Percentiles rank a stretch among this genome's conserved stretches.
Evolutionary conservation across 2,113 vertebrate genomes (phyloP).

Genomic region (Tragelaphus scriptus): DNA sequence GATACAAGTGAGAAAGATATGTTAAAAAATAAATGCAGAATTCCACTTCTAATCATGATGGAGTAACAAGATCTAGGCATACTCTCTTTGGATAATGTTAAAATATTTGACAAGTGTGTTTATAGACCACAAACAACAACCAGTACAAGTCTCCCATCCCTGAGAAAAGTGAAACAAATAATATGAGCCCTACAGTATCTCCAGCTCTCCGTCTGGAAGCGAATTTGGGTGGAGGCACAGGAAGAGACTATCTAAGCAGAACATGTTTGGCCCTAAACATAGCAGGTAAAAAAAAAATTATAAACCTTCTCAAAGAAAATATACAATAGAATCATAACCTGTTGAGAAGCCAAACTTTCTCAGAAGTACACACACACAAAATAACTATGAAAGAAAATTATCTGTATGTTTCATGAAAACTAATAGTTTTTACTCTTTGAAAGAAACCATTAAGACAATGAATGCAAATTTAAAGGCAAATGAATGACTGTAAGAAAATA

Average conservation of each 20-base stretch:
- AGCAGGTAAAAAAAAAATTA: background rate
- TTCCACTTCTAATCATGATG: background rate
- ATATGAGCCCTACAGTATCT: background rate
- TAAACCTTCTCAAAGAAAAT: background rate
- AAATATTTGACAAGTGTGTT: background rate
- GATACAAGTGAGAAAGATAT: background rate
- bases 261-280: background rate
- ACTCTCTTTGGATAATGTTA: background rate
- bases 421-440: background rate
- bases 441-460: background rate
- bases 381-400: background rate
- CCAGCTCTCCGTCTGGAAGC: background rate
- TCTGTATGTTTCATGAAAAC: background rate
- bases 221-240: background rate
- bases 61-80: background rate
- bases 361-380: background rate
- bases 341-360: background rate
- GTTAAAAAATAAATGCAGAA: background rate
- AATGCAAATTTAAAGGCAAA: background rate
- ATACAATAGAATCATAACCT: background rate
- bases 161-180: background rate
- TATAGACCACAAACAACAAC: background rate
- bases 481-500: background rate
- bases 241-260: background rate
- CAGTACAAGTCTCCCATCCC: background rate